Conservation (phyloP, 2,888 invertebrate genomes). For the Fragum sueziense region DNA sequence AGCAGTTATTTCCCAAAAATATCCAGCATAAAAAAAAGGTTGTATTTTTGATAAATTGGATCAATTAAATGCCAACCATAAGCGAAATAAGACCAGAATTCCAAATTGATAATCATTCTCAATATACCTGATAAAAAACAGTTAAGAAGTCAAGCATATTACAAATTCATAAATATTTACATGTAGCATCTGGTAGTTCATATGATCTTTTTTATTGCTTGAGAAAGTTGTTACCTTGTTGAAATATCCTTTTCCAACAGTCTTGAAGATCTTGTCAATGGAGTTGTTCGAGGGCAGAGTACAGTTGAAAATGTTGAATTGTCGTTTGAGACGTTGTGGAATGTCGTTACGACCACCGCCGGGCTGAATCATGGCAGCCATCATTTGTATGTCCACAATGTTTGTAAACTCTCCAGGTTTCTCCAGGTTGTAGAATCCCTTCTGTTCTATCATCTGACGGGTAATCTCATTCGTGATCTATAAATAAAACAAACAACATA, state of each 20-base stretch:
- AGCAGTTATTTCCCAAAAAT: too few relatives aligned
- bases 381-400: conserved; percentile 94
- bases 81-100: too few relatives aligned
- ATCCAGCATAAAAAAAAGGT: too few relatives aligned
- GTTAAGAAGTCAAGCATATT: too few relatives aligned
- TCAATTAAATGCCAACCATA: too few relatives aligned
- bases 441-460: conserved; percentile 97
- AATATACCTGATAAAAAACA: too few relatives aligned
- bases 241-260: conserved; percentile 81
- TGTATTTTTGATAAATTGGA: too few relatives aligned
- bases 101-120: too few relatives aligned
- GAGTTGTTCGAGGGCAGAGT: conserved; percentile 95
- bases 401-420: conserved; percentile 98
- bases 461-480: conserved; percentile 90
- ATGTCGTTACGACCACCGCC: conserved; percentile 94
- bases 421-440: conserved; percentile 98
- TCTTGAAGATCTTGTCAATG: conserved; percentile 95
- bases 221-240: conserved; percentile 76
- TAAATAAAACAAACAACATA: conserved; percentile 42
- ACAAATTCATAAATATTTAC: too few relatives aligned
- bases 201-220: too few relatives aligned
- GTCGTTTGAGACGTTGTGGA: conserved; percentile 94
- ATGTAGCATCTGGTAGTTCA: too few relatives aligned
- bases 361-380: conserved; percentile 97
- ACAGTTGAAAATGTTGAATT: conserved; percentile 97